These are phyloP conservation scores for Streblospio benedicti DNA, from an alignment of 1,140 invertebrate species.

Conservation along the genomic window DNA sequence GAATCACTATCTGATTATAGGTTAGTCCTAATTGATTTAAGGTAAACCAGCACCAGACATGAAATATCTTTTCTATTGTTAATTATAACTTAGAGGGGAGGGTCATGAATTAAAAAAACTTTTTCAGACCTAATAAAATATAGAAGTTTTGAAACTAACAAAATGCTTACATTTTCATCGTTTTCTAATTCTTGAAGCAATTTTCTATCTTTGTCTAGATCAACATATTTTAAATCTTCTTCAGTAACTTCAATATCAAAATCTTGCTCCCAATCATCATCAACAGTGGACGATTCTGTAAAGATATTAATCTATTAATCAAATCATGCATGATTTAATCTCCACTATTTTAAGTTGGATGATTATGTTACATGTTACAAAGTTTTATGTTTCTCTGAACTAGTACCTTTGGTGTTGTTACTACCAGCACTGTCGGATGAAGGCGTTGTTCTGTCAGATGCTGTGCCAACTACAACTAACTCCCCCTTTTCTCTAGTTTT, in stretches of 20 bases:
- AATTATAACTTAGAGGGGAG: too few relatives aligned
- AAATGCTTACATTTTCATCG: neutral
- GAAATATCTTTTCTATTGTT: too few relatives aligned
- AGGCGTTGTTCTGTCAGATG: slow-evolving; percentile 26
- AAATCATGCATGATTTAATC: too few relatives aligned
- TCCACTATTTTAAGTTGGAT: too few relatives aligned
- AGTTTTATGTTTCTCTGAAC: too few relatives aligned
- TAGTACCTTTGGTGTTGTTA: slow-evolving; percentile 31
- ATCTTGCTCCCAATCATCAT: slow-evolving; percentile 44
- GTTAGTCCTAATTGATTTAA: too few relatives aligned
- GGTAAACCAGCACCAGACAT: too few relatives aligned
- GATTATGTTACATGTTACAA: too few relatives aligned
- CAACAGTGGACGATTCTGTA: slow-evolving; percentile 14
- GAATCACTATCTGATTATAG: too few relatives aligned
- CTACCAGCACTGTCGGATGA: too few relatives aligned
- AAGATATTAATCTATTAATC: neutral
- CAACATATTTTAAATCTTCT: slow-evolving; percentile 38
- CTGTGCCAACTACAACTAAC: slow-evolving; percentile 36
- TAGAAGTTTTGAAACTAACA: neutral
- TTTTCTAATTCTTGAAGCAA: neutral
- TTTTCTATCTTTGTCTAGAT: neutral
- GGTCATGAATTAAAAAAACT: neutral
- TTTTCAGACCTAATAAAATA: neutral
- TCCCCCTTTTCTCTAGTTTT: slow-evolving; percentile 38
- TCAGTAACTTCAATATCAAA: slow-evolving; percentile 43